Percentiles rank a stretch among this genome's conserved stretches.
These are phyloP conservation scores for Botia kubotai DNA, from an alignment of 2,797 vertebrate genomes.

Conservation along the genomic window DNA sequence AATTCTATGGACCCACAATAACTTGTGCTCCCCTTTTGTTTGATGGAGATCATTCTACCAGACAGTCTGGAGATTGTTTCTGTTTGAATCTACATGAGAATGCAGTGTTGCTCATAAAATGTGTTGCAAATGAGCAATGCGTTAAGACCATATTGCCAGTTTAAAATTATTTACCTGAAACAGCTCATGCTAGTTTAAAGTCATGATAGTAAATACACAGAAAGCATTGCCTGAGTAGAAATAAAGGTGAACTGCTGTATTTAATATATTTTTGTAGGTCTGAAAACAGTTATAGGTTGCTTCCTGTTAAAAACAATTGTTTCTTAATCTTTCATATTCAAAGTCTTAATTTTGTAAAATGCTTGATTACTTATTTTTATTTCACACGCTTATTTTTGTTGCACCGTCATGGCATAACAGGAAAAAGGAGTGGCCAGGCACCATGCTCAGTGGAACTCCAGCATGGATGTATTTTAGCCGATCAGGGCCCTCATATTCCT, in stretches of 20 bases:
- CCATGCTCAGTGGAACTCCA: background rate
- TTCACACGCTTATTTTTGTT: background rate
- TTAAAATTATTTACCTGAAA: background rate
- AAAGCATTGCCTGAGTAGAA: background rate
- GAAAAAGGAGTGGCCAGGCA: background rate
- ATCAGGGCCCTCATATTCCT: constrained; percentile 1
- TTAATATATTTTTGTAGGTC: background rate
- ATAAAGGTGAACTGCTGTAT: too few species aligned
- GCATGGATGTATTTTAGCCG: constrained; percentile 13
- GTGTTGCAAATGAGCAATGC: background rate
- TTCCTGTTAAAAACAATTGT: background rate
- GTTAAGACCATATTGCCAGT: background rate
- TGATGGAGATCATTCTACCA: background rate
- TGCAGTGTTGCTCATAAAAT: background rate
- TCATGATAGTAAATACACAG: background rate
- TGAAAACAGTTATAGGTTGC: background rate
- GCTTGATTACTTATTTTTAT: background rate
- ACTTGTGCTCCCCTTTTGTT: background rate
- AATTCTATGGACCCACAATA: background rate
- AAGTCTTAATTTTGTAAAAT: background rate
- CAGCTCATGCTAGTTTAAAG: background rate
- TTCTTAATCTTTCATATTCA: background rate
- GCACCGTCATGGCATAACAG: background rate
- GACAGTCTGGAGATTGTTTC: background rate
- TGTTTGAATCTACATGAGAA: background rate